These are phyloP conservation scores for Chascanopsetta lugubris DNA, from an alignment of 2,113 vertebrate species.

Conservation along the genomic window DNA sequence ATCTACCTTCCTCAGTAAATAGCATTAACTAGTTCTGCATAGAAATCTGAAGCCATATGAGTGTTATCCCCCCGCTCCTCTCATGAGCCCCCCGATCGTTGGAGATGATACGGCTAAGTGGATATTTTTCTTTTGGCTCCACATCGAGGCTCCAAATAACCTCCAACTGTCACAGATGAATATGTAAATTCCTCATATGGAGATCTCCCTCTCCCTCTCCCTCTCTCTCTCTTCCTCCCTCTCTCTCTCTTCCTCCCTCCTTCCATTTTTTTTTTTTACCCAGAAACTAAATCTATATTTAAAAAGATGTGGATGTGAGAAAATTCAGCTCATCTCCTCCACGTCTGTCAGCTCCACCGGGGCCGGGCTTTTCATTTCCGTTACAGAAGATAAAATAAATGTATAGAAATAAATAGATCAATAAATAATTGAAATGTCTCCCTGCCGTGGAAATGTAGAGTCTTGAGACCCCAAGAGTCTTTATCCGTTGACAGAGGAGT, in stretches of 20 bases:
- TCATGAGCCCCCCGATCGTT: constrained; percentile 79
- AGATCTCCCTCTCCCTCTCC: too few relatives aligned
- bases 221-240: too few relatives aligned
- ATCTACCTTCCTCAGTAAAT: constrained; percentile 81
- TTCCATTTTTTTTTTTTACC: constrained; percentile 67
- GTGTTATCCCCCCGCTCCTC: constrained; percentile 82
- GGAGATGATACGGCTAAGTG: constrained; percentile 82
- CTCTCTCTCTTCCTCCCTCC: too few relatives aligned
- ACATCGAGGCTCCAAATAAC: constrained; percentile 76
- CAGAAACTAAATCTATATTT: constrained; percentile 77
- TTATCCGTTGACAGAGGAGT: too few relatives aligned
- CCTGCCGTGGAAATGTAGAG: constrained; percentile 28
- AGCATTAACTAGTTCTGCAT: constrained; percentile 79
- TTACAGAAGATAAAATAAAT: constrained; percentile 72
- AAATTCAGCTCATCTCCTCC: constrained; percentile 65
- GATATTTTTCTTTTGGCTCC: constrained; percentile 79
- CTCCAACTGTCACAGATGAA: constrained; percentile 78
- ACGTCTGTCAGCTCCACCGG: background rate
- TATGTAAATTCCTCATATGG: constrained; percentile 82
- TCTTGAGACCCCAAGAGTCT: background rate
- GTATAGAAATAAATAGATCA: too few relatives aligned
- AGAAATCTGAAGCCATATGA: constrained; percentile 81
- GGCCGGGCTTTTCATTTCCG: constrained; percentile 62
- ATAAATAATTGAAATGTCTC: too few relatives aligned
- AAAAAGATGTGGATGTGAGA: constrained; percentile 73